Percentiles rank a stretch among this genome's conserved stretches.
Conservation (phyloP, 2,113 vertebrate species). For the Turnix velox region DNA sequence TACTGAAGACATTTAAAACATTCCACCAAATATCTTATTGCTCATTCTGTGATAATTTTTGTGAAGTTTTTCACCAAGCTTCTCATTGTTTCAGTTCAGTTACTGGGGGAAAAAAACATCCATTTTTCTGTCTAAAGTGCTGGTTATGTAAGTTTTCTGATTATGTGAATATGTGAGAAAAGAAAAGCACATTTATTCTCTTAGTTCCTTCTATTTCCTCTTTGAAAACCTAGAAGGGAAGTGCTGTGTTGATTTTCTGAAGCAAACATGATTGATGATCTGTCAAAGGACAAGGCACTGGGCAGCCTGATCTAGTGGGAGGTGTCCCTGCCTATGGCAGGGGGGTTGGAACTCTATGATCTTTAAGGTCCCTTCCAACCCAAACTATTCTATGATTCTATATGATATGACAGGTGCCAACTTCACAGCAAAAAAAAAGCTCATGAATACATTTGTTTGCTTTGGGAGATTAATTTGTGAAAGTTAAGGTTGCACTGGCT, state of each 20-base stretch:
- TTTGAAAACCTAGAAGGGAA: not conserved
- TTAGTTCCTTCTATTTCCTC: not conserved
- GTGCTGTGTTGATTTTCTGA: not conserved
- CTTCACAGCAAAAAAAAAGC: not conserved
- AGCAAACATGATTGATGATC: not conserved
- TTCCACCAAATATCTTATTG: not conserved
- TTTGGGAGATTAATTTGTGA: not conserved
- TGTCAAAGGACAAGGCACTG: not conserved
- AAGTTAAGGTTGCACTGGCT: not conserved
- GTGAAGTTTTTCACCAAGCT: not conserved
- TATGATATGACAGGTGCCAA: not conserved
- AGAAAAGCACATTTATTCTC: not conserved
- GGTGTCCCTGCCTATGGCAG: no score
- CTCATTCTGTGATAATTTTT: not conserved
- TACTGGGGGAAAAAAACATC: not conserved
- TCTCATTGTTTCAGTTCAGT: not conserved
- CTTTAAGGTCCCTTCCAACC: no score
- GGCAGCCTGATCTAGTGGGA: no score
- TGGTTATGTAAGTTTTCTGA: not conserved
- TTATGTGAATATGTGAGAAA: not conserved
- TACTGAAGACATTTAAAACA: not conserved
- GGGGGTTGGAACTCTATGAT: no score
- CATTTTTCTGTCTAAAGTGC: not conserved
- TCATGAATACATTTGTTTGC: not conserved
- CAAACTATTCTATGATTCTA: no score